Percentiles rank a stretch among this genome's conserved stretches.
phyloP scores from a whole-genome alignment of 2,113 vertebrate species.

The Gallinago jamesoni region DNA sequence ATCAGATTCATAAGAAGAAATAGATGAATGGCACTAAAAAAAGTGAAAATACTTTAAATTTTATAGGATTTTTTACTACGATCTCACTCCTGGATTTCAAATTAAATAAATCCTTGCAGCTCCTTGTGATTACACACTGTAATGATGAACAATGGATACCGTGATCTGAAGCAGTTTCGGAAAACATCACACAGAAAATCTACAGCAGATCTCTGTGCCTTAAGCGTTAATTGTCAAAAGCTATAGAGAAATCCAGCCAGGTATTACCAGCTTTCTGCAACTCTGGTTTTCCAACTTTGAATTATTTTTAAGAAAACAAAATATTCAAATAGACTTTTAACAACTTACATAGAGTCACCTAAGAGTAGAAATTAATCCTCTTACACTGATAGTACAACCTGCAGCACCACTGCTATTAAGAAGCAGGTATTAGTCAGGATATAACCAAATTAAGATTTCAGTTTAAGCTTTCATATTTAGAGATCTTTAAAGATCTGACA shows the following conservation, averaged over 20 bases:
- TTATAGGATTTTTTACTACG: background rate
- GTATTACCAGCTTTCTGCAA: background rate
- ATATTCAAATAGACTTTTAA: background rate
- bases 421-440: background rate
- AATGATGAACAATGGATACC: fast-evolving
- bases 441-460: background rate
- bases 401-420: background rate
- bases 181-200: background rate
- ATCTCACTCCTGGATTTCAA: background rate
- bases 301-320: background rate
- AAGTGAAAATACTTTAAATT: background rate
- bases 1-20: background rate
- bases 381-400: background rate
- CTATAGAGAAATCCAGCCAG: background rate
- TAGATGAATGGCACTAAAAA: background rate
- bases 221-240: background rate
- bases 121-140: background rate
- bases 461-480: background rate
- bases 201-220: background rate
- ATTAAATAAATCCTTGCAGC: background rate
- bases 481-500: background rate
- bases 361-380: background rate
- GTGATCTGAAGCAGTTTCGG: background rate
- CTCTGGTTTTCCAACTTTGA: background rate
- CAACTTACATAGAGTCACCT: background rate